Evolutionary conservation across 2,888 invertebrate genomes (phyloP).

Genomic region (Tenodera sinensis): DNA sequence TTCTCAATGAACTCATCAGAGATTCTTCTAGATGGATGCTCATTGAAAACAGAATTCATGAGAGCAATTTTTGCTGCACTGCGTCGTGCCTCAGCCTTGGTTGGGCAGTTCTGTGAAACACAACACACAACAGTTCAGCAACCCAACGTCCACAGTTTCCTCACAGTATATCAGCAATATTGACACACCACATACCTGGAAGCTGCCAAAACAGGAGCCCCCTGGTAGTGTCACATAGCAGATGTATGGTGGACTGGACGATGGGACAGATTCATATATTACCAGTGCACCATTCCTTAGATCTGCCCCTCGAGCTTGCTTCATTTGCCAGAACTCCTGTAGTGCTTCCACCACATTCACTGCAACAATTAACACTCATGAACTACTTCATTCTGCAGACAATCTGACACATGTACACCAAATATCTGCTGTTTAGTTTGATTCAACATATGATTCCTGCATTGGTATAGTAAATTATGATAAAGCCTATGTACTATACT

Average conservation of each 20-base stretch:
- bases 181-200: constrained; percentile 60
- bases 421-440: no score
- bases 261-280: constrained; percentile 91
- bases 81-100: constrained; percentile 89
- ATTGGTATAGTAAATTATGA: no score
- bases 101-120: constrained; percentile 75
- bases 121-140: background rate
- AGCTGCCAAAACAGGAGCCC: constrained; percentile 93
- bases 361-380: constrained; percentile 43
- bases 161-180: background rate
- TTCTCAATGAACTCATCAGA: constrained; percentile 93
- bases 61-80: constrained; percentile 94
- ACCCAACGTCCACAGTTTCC: background rate
- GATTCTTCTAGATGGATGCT: constrained; percentile 88
- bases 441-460: no score
- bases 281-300: constrained; percentile 85
- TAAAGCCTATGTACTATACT: no score
- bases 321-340: constrained; percentile 98
- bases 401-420: no score
- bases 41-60: constrained; percentile 96
- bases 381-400: no score
- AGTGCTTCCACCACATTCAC: constrained; percentile 94
- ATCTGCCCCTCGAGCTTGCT: constrained; percentile 81
- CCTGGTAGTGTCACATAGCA: constrained; percentile 94
- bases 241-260: constrained; percentile 86